Conservation (phyloP, 2,888 invertebrate species). For the Icerya purchasi region DNA sequence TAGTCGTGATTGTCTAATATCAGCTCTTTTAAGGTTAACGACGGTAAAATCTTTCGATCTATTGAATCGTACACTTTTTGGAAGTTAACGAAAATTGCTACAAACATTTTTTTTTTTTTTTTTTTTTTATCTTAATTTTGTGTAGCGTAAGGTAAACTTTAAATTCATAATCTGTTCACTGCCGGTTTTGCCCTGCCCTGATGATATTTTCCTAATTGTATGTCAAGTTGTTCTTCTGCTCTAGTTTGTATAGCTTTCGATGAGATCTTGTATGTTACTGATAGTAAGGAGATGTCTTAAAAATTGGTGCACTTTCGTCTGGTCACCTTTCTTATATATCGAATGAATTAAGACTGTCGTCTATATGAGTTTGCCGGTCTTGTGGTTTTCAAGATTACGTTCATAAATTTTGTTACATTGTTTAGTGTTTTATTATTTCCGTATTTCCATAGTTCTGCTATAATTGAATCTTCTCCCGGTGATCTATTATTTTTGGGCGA, state of each 20-base stretch:
- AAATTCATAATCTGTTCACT: neutral
- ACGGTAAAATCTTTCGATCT: no score
- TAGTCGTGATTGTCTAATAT: no score
- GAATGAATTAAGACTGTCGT: neutral
- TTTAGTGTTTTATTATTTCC: neutral
- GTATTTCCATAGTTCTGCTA: neutral
- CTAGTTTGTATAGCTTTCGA: neutral
- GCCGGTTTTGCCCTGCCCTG: neutral
- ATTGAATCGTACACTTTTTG: no score
- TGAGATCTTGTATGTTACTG: neutral
- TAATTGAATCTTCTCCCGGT: neutral
- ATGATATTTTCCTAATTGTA: neutral
- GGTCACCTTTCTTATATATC: neutral
- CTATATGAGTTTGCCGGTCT: no score
- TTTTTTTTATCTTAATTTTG: neutral
- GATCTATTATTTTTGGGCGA: neutral
- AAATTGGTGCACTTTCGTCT: neutral
- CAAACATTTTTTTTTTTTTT: no score
- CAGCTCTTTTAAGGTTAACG: no score
- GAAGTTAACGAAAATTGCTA: no score
- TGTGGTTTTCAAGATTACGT: no score
- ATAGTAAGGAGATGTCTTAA: neutral
- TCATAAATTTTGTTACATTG: neutral
- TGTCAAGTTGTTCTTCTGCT: neutral
- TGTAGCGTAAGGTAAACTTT: neutral